Evolutionary conservation across 2,888 invertebrate species (phyloP), one percentile per base, ranked within the genome.

Genomic region (Chloroclysta siterata): DNA sequence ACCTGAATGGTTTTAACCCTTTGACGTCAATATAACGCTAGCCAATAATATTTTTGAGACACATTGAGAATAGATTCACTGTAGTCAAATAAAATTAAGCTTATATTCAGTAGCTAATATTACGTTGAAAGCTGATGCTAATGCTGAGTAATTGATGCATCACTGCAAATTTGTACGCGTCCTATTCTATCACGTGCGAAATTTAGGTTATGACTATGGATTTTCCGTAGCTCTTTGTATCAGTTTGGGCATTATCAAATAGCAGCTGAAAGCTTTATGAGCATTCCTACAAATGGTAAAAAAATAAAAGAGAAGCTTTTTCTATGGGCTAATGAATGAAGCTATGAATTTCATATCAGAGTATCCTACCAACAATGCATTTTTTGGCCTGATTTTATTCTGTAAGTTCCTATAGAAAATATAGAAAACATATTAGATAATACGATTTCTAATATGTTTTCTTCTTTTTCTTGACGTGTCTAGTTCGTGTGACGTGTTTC

Each of bases 91-190:
- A 6, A 14, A 14, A 42, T 29, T 8, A 22, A 33, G 7, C 5
- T 33, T 39, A 33, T 33, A 39, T 39, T 39, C 36, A 39, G 36
- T 46, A 17, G 17, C 17, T 17, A 46, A 46, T 46, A 46, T 46
- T 17, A 17, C 17, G 17, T 15, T 10, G 17, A 46, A 46, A 17
- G 17, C 46, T 17, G 17, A 46, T 46, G 46, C 46, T 46, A 8
- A 44, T 46, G 46, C 17, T 46, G 46, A 17, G 17, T 46, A 46
- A 46, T 46, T 46, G 17, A 46, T 46, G 46, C 46, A 46, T 46
- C 17, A 17, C 11, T 46, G 46, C 46, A 46, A 46, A 46, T 8
- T 44, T 44, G 44, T 46, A 17, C 17, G 17, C 17, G 11, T 39
- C 36, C 36, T 39, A 39, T 39, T 39, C 11, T 39, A 39, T 39